phyloP scores from a whole-genome alignment of 2,888 invertebrate species.

The Netelia inedita region DNA sequence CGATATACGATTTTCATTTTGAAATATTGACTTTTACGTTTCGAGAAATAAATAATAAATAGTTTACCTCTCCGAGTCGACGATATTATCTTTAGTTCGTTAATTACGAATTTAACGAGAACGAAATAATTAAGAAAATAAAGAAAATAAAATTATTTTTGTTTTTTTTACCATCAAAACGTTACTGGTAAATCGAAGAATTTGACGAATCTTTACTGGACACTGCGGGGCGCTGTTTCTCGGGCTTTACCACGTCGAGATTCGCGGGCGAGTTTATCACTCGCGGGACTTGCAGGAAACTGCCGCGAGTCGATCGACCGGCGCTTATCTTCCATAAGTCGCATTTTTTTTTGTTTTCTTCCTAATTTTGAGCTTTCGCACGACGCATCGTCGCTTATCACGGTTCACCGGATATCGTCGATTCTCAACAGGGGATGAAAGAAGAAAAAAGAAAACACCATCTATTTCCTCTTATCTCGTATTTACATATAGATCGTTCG shows the following conservation, averaged over 20 bases:
- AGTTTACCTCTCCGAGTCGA: no score
- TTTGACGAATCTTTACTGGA: conserved; percentile 70
- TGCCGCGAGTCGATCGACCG: conserved; percentile 58
- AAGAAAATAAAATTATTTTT: no score
- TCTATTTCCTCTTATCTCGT: background rate
- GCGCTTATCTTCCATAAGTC: background rate
- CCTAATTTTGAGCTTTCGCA: background rate
- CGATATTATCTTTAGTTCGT: no score
- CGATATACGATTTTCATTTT: no score
- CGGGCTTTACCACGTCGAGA: conserved; percentile 29
- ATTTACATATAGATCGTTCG: background rate
- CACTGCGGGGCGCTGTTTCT: conserved; percentile 70
- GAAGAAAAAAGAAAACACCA: background rate
- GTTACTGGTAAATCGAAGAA: conserved; percentile 10
- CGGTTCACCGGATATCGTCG: background rate
- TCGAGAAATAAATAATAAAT: no score
- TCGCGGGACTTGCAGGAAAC: conserved; percentile 73
- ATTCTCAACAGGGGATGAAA: background rate
- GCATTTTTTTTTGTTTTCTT: background rate
- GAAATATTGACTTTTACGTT: no score
- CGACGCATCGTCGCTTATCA: background rate
- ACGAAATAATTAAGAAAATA: no score
- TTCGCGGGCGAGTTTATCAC: conserved; percentile 67
- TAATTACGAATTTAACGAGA: no score
- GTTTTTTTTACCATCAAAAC: no score